Evolutionary conservation across 2,888 invertebrate species (phyloP).

Genomic region (Flexamia atlantica): DNA sequence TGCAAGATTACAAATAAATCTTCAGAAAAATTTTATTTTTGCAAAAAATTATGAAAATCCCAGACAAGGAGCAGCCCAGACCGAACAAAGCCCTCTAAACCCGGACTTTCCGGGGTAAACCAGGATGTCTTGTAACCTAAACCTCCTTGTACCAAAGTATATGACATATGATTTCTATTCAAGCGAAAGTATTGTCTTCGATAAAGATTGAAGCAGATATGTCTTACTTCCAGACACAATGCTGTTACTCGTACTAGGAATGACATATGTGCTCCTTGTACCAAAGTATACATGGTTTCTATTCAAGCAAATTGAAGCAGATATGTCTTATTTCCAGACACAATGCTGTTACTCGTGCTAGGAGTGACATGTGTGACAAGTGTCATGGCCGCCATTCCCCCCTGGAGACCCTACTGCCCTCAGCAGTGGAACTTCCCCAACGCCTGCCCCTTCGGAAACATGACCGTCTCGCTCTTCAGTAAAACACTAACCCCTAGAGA

Average conservation of each 20-base stretch:
- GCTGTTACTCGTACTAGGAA: not conserved
- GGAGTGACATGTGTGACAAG: constrained; percentile 24
- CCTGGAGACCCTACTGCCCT: not conserved
- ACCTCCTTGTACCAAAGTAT: too few species aligned
- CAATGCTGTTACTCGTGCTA: not conserved
- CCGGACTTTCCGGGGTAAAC: too few species aligned
- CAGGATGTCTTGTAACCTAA: too few species aligned
- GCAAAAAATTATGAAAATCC: too few species aligned
- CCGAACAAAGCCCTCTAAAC: too few species aligned
- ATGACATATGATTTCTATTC: too few species aligned
- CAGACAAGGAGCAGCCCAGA: too few species aligned
- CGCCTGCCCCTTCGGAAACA: constrained; percentile 40
- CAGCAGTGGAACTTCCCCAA: not conserved
- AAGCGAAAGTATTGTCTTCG: too few species aligned
- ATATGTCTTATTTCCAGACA: constrained; percentile 25
- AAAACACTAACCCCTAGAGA: not conserved
- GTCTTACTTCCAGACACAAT: constrained; percentile 22
- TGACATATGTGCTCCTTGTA: constrained; percentile 36
- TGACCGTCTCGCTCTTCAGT: not conserved
- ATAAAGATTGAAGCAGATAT: not conserved
- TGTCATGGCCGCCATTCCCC: not conserved
- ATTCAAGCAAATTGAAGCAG: too few species aligned
- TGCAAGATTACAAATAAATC: too few species aligned
- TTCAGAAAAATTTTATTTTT: too few species aligned
- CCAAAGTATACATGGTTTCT: too few species aligned